Base-by-base conservation (phyloP, 2,888 invertebrate species). In the Polietes domitor region DNA sequence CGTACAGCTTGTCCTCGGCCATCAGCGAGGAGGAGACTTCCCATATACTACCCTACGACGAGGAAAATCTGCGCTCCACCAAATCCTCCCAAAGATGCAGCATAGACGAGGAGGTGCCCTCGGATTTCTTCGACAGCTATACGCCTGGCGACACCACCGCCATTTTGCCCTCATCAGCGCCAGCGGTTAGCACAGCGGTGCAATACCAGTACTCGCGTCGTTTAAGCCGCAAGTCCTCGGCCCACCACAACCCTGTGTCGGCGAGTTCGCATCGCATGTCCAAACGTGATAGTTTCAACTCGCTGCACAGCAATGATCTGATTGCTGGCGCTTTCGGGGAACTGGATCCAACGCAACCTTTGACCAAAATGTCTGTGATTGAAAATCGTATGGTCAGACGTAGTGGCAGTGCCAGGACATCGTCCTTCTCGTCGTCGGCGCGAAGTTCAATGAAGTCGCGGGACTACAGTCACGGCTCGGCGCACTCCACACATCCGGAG, bases 401-500 rank as follows among this genome's bases (percentile, higher is more conserved):
- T 15, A 91, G 89, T 72, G 86, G 85, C 61, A 90, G 91, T 76
- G 90, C 89, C 0, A 85, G 90, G 1, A 88, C 90, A 2, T 86
- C 89, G n/a, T 90, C 90, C 50, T 91, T 90, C 82, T 90, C 89
- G 6, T 91, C 91, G 6, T 92, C 91, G 1, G 91, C 89, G 0
- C 88, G 92, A 50, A 92, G 92, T 80, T 92, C 92, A n/a, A 86
- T 91, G 74, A 92, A 92, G 78, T 92, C 92, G 9, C 88, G 91
- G 5, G 92, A 92, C 73, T 91, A 89, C 47, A 90, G 89, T 0
- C 91, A 90, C 21, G 87, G 90, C 43, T 91, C 90, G 9, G 83
- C 88, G 10, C 91, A 92, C 68, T 89, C 91, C 24, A 87, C 91
- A 4, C 92, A 92, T 86, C 91, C 91, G 12, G 92, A 92, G 21